A percentile compares a stretch with the other conserved stretches of the same genome.
Evolutionary conservation across 1,140 invertebrate species (phyloP).

Genomic region (Venturia canescens): DNA sequence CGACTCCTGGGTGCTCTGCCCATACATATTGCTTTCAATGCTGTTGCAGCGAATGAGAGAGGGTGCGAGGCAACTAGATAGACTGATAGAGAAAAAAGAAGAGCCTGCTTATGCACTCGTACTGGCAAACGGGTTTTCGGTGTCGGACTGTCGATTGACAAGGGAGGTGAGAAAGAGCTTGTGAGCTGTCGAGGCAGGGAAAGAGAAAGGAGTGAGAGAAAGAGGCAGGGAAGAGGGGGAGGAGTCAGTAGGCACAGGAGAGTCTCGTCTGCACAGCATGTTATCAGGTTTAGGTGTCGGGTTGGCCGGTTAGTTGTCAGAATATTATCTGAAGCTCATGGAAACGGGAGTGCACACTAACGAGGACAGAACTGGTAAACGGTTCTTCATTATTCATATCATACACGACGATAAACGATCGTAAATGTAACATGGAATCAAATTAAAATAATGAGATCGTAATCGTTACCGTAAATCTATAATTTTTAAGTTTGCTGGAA

Average conservation of each 20-base stretch:
- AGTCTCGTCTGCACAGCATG: background rate
- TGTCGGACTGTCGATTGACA: conserved; percentile 43
- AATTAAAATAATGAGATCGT: background rate
- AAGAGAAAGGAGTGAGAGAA: background rate
- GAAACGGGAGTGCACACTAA: conserved; percentile 33
- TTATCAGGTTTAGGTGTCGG: conserved; percentile 46
- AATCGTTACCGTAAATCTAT: background rate
- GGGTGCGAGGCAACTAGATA: background rate
- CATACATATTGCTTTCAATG: conserved; percentile 6
- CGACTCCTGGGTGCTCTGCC: conserved; percentile 20
- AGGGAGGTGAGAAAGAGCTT: conserved; percentile 30
- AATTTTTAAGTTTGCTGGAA: too few species aligned
- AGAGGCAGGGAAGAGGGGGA: background rate
- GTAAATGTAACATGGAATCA: background rate
- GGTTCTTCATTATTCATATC: conserved; percentile 14
- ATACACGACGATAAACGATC: conserved; percentile 1
- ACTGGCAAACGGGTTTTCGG: conserved; percentile 43
- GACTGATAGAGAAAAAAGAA: conserved; percentile 21
- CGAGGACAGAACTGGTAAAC: conserved; percentile 44
- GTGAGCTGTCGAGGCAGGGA: conserved; percentile 22
- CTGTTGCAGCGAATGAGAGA: background rate
- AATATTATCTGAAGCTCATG: conserved; percentile 37
- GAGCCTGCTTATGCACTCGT: conserved; percentile 10
- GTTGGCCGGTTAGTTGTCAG: conserved; percentile 43
- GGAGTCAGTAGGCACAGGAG: background rate